Evolutionary conservation across 2,888 invertebrate species (phyloP).

Genomic region (Pachliopta kotzebuea): DNA sequence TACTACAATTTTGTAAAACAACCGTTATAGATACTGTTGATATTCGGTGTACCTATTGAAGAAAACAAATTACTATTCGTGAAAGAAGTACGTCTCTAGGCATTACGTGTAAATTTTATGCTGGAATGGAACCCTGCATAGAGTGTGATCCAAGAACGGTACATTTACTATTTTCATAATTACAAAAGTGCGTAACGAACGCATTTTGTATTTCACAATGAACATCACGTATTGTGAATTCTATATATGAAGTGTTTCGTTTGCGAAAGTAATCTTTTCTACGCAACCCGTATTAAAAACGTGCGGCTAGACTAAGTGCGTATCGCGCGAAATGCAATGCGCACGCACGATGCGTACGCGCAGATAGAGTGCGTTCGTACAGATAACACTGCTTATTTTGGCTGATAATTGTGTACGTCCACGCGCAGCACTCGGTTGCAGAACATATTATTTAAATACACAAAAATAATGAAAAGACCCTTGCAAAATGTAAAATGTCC

Average conservation of each 20-base stretch:
- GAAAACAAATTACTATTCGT: no score
- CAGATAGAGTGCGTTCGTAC: conserved; percentile 65
- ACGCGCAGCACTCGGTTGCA: conserved; percentile 54
- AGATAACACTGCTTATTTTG: conserved; percentile 53
- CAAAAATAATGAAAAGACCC: not conserved
- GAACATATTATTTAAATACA: conserved; percentile 39
- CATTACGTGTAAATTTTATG: not conserved
- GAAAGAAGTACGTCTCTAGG: not conserved
- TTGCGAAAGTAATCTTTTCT: conserved; percentile 69
- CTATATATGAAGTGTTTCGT: conserved; percentile 56
- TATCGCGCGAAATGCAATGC: conserved; percentile 69
- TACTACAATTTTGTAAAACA: no score
- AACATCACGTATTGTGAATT: conserved; percentile 69
- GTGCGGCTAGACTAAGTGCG: conserved; percentile 53
- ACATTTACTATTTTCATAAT: conserved; percentile 44
- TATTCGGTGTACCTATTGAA: no score
- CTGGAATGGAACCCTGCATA: not conserved
- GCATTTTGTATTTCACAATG: conserved; percentile 61
- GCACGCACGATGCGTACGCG: conserved; percentile 64
- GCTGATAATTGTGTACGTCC: conserved; percentile 53
- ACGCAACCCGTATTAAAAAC: conserved; percentile 57
- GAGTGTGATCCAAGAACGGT: conserved; percentile 19
- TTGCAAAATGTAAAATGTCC: no score
- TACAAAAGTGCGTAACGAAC: conserved; percentile 70
- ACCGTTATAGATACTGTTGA: no score